Evolutionary conservation across 2,888 invertebrate species (phyloP).

Genomic region (Glyphotaelius pellucidus): DNA sequence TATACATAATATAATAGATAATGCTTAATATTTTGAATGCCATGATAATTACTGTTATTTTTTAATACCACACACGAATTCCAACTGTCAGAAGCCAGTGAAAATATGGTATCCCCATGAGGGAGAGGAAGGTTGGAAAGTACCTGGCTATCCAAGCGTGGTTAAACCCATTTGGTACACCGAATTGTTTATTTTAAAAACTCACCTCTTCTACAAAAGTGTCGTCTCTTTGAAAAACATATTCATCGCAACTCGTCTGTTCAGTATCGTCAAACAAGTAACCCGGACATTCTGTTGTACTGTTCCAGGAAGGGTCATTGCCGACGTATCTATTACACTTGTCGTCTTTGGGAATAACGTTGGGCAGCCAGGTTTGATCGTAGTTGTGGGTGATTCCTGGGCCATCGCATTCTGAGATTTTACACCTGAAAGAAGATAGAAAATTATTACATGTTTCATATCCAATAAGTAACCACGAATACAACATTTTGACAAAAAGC

Average conservation of each 20-base stretch:
- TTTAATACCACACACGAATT: neutral
- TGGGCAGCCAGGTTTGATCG: slow-evolving; percentile 68
- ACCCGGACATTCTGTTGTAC: slow-evolving; percentile 45
- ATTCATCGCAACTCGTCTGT: slow-evolving; percentile 46
- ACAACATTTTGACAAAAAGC: too few species aligned
- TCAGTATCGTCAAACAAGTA: slow-evolving; percentile 52
- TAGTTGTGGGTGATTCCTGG: slow-evolving; percentile 61
- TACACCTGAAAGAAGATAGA: slow-evolving; percentile 70
- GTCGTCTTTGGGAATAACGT: slow-evolving; percentile 68
- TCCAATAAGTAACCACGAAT: too few species aligned
- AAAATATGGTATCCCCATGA: neutral
- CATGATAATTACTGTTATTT: neutral
- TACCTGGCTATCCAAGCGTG: too few species aligned
- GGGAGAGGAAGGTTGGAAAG: too few species aligned
- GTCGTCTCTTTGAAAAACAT: slow-evolving; percentile 48
- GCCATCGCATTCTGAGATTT: slow-evolving; percentile 74
- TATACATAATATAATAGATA: too few species aligned
- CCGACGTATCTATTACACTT: slow-evolving; percentile 55
- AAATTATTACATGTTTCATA: neutral
- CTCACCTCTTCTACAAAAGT: slow-evolving; percentile 62
- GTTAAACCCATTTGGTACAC: too few species aligned
- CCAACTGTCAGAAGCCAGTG: neutral
- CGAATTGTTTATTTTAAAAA: neutral
- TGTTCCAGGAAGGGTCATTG: neutral
- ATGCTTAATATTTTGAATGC: neutral